Evolutionary conservation across 2,113 vertebrate genomes (phyloP).

Genomic region (Chloroceryle aenea): DNA sequence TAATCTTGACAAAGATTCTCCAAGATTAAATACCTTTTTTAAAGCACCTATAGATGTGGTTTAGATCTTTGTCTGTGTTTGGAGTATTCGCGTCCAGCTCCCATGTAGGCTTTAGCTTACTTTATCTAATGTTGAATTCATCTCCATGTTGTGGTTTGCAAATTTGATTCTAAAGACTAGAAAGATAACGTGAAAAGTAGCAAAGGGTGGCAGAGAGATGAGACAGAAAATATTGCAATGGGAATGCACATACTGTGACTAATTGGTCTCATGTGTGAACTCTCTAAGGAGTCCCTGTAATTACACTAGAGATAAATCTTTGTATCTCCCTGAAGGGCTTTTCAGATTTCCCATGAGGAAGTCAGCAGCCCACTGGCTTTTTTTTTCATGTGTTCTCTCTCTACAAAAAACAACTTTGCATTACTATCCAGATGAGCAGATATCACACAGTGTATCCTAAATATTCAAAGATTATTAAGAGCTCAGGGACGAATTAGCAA

Average conservation of each 20-base stretch:
- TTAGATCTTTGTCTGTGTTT: not conserved
- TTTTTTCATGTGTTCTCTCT: not conserved
- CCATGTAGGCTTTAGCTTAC: not conserved
- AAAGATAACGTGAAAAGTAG: not conserved
- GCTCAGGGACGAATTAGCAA: not conserved
- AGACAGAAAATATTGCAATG: not conserved
- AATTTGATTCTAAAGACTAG: not conserved
- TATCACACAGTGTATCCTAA: not conserved
- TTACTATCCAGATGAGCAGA: not conserved
- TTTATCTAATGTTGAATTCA: not conserved
- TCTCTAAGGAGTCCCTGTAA: not conserved
- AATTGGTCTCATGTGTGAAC: not conserved
- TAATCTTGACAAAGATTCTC: not conserved
- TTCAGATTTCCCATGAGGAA: not conserved
- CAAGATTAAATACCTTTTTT: not conserved
- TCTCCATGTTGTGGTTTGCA: not conserved
- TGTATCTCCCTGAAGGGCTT: not conserved
- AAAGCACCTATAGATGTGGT: not conserved
- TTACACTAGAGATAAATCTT: not conserved
- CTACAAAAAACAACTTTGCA: not conserved
- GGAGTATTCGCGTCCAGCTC: not conserved
- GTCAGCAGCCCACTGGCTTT: not conserved
- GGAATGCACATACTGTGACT: not conserved
- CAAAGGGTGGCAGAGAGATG: not conserved
- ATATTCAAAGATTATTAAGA: not conserved